Evolutionary conservation across 2,797 vertebrate genomes (phyloP).

Genomic region (Gymnocypris eckloni): DNA sequence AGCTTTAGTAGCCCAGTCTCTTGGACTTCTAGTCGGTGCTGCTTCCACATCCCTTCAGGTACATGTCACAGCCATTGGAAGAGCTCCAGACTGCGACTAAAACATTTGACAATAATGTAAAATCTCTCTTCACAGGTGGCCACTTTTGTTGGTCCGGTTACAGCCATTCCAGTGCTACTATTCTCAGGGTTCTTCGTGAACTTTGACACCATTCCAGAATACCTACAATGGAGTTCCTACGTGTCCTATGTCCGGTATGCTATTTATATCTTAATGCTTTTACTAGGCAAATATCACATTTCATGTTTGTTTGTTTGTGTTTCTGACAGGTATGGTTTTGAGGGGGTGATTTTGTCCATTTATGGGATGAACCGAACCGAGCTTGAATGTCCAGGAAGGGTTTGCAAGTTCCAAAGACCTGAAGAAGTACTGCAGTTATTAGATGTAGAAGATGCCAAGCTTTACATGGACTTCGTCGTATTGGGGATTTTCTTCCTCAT

Average conservation of each 20-base stretch:
- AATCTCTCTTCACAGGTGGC: conserved; percentile 82
- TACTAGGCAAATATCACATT: neutral
- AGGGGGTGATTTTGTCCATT: conserved; percentile 95
- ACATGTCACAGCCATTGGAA: conserved; percentile 8
- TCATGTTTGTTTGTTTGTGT: conserved; percentile 4
- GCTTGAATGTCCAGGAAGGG: conserved; percentile 84
- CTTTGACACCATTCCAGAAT: conserved; percentile 97
- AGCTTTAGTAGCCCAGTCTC: conserved; percentile 94
- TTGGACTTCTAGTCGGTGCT: conserved; percentile 94
- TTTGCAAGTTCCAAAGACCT: conserved; percentile 93
- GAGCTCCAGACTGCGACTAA: neutral
- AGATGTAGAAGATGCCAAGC: conserved; percentile 93
- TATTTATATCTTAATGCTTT: conserved; percentile 1
- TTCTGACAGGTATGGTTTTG: conserved; percentile 90
- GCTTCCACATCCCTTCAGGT: conserved; percentile 96
- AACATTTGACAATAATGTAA: neutral
- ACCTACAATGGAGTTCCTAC: conserved; percentile 97
- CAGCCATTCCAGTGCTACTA: conserved; percentile 93
- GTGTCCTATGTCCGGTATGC: conserved; percentile 94
- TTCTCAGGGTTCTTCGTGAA: conserved; percentile 99
- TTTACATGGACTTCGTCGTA: conserved; percentile 96
- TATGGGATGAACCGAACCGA: conserved; percentile 95
- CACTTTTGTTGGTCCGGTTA: conserved; percentile 95
- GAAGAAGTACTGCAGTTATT: conserved; percentile 90
- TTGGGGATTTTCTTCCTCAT: conserved; percentile 93